A percentile compares a stretch with the other conserved stretches of the same genome.
Evolutionary conservation across 2,113 vertebrate genomes (phyloP).

Genomic region (Atherinomorus stipes): DNA sequence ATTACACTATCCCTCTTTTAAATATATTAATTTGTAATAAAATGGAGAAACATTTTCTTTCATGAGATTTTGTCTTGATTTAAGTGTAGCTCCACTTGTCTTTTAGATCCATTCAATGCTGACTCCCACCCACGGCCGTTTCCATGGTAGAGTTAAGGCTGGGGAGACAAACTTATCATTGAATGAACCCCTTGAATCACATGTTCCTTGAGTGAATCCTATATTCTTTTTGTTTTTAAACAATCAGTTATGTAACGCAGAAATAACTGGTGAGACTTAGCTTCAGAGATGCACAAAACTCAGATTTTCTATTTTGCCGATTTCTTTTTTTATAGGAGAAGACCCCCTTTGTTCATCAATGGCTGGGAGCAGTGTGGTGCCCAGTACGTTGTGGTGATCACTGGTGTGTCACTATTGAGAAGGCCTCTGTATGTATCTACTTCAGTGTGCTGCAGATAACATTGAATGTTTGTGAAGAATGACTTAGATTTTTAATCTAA

Average conservation of each 20-base stretch:
- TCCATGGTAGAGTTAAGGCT: conserved; percentile 88
- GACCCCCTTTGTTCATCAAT: no score
- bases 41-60: no score
- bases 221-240: background rate
- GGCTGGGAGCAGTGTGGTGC: no score
- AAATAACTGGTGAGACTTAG: background rate
- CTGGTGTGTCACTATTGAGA: conserved; percentile 96
- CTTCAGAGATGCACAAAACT: background rate
- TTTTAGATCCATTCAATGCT: conserved; percentile 95
- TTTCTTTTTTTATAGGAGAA: conserved; percentile 81
- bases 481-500: background rate
- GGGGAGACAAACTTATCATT: conserved; percentile 92
- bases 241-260: background rate
- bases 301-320: background rate
- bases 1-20: no score
- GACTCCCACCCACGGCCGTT: conserved; percentile 96
- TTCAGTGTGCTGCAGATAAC: background rate
- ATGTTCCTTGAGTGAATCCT: conserved; percentile 93
- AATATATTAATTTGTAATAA: no score
- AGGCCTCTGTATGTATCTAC: conserved; percentile 90
- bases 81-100: background rate
- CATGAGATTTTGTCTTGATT: background rate
- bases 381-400: conserved; percentile 95
- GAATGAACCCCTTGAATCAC: no score
- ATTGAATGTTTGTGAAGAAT: background rate